These are phyloP conservation scores for Plagodis pulveraria DNA, from an alignment of 2,888 invertebrate genomes.

Conservation along the genomic window DNA sequence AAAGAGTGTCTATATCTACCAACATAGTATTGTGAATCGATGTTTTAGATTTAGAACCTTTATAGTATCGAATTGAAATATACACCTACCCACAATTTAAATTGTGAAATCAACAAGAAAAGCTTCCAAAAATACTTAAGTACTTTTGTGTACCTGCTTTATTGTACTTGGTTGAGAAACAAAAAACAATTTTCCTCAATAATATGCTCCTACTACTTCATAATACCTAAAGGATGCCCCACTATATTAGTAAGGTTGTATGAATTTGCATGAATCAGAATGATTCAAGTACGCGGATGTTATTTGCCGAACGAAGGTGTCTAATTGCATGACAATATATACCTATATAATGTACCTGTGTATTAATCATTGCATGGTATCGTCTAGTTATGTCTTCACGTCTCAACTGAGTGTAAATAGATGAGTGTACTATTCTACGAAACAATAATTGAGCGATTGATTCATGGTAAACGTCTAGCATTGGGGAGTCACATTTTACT, in stretches of 20 bases:
- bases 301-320: slow-evolving; percentile 13
- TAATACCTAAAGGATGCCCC: not conserved
- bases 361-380: slow-evolving; percentile 26
- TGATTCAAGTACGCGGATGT: slow-evolving; percentile 25
- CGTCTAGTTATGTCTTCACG: slow-evolving; percentile 6
- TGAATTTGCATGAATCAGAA: slow-evolving; percentile 25
- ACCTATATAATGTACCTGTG: slow-evolving; percentile 3
- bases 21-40: not conserved
- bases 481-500: no score
- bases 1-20: not conserved
- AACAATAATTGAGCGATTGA: no score
- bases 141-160: no score
- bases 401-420: not conserved
- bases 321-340: slow-evolving; percentile 13
- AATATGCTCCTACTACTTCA: slow-evolving; percentile 4
- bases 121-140: no score
- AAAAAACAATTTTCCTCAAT: slow-evolving; percentile 9
- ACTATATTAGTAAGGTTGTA: slow-evolving; percentile 15
- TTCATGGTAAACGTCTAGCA: no score
- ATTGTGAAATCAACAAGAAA: no score
- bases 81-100: no score
- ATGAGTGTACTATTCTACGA: no score
- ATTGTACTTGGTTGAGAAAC: no score
- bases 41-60: not conserved
- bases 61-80: no score